Evolutionary conservation across 1,140 invertebrate species (phyloP).

Genomic region (Triops longicaudatus): DNA sequence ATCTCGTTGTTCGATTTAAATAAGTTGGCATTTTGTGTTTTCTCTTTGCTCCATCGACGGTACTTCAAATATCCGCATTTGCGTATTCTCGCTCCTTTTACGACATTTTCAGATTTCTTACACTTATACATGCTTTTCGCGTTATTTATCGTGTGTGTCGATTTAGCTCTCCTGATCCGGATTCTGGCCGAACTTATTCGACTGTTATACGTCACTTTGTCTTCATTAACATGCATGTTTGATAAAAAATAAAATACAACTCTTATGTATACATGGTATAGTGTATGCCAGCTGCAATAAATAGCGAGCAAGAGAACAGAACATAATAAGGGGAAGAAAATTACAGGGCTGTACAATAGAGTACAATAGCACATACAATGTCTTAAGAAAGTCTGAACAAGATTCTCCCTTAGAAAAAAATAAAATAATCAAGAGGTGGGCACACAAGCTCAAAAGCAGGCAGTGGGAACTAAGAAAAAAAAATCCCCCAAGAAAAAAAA

Average conservation of each 20-base stretch:
- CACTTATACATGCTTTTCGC: too few relatives aligned
- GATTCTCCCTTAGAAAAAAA: background rate
- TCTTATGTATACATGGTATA: background rate
- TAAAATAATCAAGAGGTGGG: background rate
- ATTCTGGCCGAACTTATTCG: too few relatives aligned
- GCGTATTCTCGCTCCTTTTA: too few relatives aligned
- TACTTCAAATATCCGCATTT: too few relatives aligned
- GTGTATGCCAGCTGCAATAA: slow-evolving; percentile 12
- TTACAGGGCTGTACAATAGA: slow-evolving; percentile 7
- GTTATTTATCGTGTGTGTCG: too few relatives aligned
- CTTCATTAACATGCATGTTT: too few relatives aligned
- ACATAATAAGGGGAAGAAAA: background rate
- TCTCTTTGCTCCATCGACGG: too few relatives aligned
- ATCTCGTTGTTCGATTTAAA: too few relatives aligned
- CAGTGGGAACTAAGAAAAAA: slow-evolving; percentile 3
- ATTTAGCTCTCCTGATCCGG: too few relatives aligned
- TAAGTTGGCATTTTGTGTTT: too few relatives aligned
- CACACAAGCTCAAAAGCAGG: slow-evolving; percentile 4
- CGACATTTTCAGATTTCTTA: too few relatives aligned
- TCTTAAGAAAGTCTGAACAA: background rate
- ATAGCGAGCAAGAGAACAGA: background rate
- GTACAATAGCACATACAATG: slow-evolving; percentile 8
- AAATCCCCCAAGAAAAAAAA: background rate
- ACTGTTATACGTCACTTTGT: too few relatives aligned
- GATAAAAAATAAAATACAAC: background rate